phyloP scores from a whole-genome alignment of 2,797 vertebrate species.

The Sebastolobus altivelis region DNA sequence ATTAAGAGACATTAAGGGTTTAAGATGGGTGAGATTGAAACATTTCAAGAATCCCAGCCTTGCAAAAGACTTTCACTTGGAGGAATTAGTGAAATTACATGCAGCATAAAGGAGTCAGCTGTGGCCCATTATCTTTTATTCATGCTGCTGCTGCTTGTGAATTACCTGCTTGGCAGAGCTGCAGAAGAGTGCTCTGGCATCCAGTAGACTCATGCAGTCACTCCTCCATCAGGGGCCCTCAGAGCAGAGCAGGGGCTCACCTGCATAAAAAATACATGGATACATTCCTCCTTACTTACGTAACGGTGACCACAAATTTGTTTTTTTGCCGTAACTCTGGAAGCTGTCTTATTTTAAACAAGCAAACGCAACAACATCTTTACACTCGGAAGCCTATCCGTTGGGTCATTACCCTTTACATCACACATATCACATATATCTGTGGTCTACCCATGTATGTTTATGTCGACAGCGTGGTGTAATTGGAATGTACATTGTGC shows the following conservation, averaged over 20 bases:
- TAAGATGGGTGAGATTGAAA: constrained; percentile 51
- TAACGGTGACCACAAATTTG: constrained; percentile 76
- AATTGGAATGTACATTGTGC: constrained; percentile 60
- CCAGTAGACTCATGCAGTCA: constrained; percentile 74
- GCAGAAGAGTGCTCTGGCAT: constrained; percentile 83
- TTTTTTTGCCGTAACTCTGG: constrained; percentile 58
- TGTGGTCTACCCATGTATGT: constrained; percentile 23
- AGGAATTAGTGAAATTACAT: constrained; percentile 80
- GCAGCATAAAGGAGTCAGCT: constrained; percentile 83
- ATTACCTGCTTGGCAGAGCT: constrained; percentile 87
- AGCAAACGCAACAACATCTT: constrained; percentile 21
- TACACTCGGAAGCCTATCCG: background rate
- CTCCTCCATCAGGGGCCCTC: constrained; percentile 80
- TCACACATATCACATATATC: constrained; percentile 2
- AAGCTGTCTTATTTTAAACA: constrained; percentile 54
- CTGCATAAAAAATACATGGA: constrained; percentile 87
- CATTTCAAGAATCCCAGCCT: constrained; percentile 60
- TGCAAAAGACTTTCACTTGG: constrained; percentile 71
- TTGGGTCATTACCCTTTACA: constrained; percentile 7
- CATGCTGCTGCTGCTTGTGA: constrained; percentile 84
- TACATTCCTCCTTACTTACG: constrained; percentile 71
- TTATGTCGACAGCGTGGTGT: constrained; percentile 43
- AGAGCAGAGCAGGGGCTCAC: constrained; percentile 79
- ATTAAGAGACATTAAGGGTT: constrained; percentile 56
- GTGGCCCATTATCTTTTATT: constrained; percentile 86